Base-by-base conservation (phyloP, 2,113 vertebrate species). In the Nothocercus nigrocapillus region DNA sequence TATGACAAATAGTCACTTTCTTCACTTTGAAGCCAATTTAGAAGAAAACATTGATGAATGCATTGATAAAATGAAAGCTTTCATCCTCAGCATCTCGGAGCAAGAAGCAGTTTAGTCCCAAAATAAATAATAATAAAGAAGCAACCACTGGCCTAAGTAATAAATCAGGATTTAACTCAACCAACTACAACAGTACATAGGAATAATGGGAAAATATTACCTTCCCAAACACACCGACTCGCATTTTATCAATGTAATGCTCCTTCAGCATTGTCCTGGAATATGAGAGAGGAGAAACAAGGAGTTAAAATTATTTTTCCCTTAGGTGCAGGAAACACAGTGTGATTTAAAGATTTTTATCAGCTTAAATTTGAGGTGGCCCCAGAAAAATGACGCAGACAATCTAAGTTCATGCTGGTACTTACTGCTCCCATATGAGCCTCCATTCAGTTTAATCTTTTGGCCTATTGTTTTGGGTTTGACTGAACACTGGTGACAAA, bases 141-240 rank as follows among this genome's bases (percentile, higher is more conserved):
- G 11, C 10, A 9, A 63, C 11, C 53, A 20, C 25, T 72, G 67
- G 47, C 8, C 9, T 5, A 32, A 22, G 44, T 7, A 53, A 5
- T 44, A 42, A 75, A 51, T 32, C 59, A 70, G 54, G 27, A 17
- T 73, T 59, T 19, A 68, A 32, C 9, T 10, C 28, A 59, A 51
- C 1, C 32, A 40, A 30, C 25, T 10, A 6, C 11, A 59, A 64
- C 11, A 69, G 38, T 69, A 42, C 25, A 58, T 16, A 42, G 32
- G 30, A 91, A 34, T 32, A 80, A 68, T 0, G 1, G 62, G 3
- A n/a, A 17, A 75, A 32, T 16, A 4, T 98, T 97, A 99, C 99
- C 99, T 99, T 98, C 90, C 99, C 99, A 73, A 99, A 99, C 56
- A 99, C 99, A 10, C 98, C 99, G 0, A 99, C 98, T 34, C 99